Evolutionary conservation across 2,113 vertebrate genomes (phyloP).

Genomic region (Condylura cristata): DNA sequence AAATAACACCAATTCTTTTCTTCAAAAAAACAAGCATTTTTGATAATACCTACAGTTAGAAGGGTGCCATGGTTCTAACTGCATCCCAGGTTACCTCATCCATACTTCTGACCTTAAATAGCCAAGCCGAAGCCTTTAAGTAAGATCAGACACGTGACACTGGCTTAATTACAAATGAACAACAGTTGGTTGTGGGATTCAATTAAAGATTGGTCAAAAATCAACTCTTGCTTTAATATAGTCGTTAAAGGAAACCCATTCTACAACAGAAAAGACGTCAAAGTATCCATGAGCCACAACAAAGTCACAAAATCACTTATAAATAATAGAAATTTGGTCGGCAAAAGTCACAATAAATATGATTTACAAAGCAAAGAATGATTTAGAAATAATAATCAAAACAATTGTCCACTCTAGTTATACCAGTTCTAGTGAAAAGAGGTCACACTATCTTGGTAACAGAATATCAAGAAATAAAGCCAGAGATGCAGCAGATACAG

Average conservation of each 20-base stretch:
- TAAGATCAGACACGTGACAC: constrained; percentile 64
- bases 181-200: constrained; percentile 62
- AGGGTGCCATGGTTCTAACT: background rate
- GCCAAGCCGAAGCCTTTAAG: constrained; percentile 57
- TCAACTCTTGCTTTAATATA: background rate
- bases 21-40: constrained; percentile 16
- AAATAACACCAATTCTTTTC: constrained; percentile 59
- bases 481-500: background rate
- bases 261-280: background rate
- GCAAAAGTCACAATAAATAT: background rate
- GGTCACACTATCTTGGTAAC: background rate
- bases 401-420: constrained; percentile 23
- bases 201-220: constrained; percentile 56
- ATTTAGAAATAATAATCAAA: background rate
- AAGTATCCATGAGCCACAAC: background rate
- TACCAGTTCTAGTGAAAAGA: background rate
- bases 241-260: constrained; percentile 43
- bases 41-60: background rate
- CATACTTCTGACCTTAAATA: background rate
- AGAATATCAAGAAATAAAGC: constrained; percentile 15
- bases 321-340: constrained; percentile 26
- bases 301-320: background rate
- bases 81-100: background rate
- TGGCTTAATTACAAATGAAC: constrained; percentile 70
- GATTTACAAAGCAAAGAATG: background rate